Conservation (phyloP, 2,888 invertebrate genomes). For the Folsomia manolachei region DNA sequence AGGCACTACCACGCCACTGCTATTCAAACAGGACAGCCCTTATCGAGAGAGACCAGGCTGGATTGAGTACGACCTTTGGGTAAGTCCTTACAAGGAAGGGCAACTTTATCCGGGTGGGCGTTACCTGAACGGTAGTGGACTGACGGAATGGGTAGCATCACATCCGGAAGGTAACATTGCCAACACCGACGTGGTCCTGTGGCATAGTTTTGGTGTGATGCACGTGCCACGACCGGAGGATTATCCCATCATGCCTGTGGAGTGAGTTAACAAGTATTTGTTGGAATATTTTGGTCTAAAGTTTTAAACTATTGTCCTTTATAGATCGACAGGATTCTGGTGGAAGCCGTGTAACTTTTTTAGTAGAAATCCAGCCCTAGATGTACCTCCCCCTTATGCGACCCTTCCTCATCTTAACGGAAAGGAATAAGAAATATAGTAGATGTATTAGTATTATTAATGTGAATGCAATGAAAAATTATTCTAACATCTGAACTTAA, state of each 20-base stretch:
- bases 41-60: slow-evolving; percentile 2
- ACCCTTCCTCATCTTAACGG: too few relatives aligned
- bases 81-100: not conserved
- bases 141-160: not conserved
- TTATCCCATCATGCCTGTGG: slow-evolving; percentile 37
- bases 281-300: too few relatives aligned
- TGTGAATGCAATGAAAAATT: too few relatives aligned
- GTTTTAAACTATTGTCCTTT: too few relatives aligned
- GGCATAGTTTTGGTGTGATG: slow-evolving; percentile 16
- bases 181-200: slow-evolving; percentile 7
- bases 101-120: not conserved
- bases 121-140: slow-evolving; percentile 3
- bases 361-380: not conserved
- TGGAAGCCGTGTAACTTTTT: slow-evolving; percentile 5
- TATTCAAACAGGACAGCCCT: slow-evolving; percentile 24
- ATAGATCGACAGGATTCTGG: not conserved
- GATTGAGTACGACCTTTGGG: slow-evolving; percentile 20
- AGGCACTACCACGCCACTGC: slow-evolving; percentile 12
- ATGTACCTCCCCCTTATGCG: not conserved
- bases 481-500: too few relatives aligned
- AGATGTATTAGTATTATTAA: too few relatives aligned
- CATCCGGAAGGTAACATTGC: not conserved
- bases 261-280: slow-evolving; percentile 20
- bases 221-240: slow-evolving; percentile 33
- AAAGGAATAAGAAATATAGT: too few relatives aligned